Evolutionary conservation across 2,888 invertebrate species (phyloP).

Genomic region (Maniola hyperantus): DNA sequence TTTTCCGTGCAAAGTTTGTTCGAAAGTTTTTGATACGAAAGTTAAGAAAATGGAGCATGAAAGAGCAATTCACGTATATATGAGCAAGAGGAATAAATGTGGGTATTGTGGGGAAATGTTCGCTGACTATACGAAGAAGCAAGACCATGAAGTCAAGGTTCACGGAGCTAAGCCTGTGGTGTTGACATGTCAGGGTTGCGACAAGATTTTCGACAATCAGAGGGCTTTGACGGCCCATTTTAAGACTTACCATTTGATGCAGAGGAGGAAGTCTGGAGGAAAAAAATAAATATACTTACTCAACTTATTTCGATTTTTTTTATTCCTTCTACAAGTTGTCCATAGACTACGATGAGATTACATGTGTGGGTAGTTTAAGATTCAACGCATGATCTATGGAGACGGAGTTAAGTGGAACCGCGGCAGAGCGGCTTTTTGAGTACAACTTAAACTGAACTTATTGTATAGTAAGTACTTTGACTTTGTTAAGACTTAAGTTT

Average conservation of each 20-base stretch:
- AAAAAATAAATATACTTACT: slow-evolving; percentile 3
- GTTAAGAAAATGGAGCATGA: slow-evolving; percentile 68
- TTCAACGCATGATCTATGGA: too few species aligned
- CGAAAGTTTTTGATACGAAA: slow-evolving; percentile 68
- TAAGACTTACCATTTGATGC: slow-evolving; percentile 60
- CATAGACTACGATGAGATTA: too few species aligned
- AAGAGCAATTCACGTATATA: slow-evolving; percentile 57
- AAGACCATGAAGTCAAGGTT: slow-evolving; percentile 59
- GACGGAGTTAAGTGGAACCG: too few species aligned
- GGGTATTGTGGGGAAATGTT: slow-evolving; percentile 60
- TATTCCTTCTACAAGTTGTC: background rate
- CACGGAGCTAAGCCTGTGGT: slow-evolving; percentile 66
- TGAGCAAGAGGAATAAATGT: slow-evolving; percentile 55
- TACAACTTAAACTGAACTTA: too few species aligned
- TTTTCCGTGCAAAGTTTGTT: slow-evolving; percentile 62
- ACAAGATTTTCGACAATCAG: slow-evolving; percentile 72
- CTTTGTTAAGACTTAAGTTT: too few species aligned
- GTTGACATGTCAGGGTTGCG: slow-evolving; percentile 72
- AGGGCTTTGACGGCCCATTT: slow-evolving; percentile 73
- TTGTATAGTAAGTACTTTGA: too few species aligned
- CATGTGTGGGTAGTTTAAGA: too few species aligned
- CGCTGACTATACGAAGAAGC: slow-evolving; percentile 64
- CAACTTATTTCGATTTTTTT: background rate
- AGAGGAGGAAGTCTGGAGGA: slow-evolving; percentile 40
- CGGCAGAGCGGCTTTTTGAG: too few species aligned